These are phyloP conservation scores for Cryptops parisi DNA, from an alignment of 2,888 invertebrate genomes.

Conservation along the genomic window DNA sequence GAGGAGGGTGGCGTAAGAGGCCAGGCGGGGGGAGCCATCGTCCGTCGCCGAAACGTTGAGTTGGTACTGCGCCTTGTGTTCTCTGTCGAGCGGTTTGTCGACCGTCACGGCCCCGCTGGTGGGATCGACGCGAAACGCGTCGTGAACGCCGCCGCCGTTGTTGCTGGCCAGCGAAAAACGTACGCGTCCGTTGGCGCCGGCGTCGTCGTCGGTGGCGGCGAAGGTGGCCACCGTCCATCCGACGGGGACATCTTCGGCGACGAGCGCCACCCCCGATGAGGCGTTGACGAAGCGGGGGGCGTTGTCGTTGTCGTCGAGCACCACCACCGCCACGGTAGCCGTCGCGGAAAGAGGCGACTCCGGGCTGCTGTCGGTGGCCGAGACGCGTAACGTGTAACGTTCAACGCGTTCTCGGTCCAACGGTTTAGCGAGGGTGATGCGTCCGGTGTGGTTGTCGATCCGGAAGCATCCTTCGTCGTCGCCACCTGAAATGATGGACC, in stretches of 20 bases:
- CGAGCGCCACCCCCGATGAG: constrained; percentile 56
- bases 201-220: constrained; percentile 67
- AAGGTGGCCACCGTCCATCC: constrained; percentile 74
- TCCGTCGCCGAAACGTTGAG: constrained; percentile 85
- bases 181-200: constrained; percentile 71
- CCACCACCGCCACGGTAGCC: constrained; percentile 58
- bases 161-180: constrained; percentile 73
- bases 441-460: constrained; percentile 79
- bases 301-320: constrained; percentile 89
- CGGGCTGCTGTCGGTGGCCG: constrained; percentile 70
- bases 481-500: constrained; percentile 54
- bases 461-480: constrained; percentile 62
- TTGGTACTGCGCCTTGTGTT: constrained; percentile 63
- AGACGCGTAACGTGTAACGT: constrained; percentile 58
- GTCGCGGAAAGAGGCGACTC: constrained; percentile 54
- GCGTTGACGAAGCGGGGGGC: constrained; percentile 51
- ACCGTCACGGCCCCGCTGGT: constrained; percentile 67
- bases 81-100: constrained; percentile 78
- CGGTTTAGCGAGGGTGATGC: constrained; percentile 54
- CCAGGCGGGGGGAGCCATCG: constrained; percentile 67
- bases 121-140: constrained; percentile 76
- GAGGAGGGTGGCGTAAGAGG: constrained; percentile 62
- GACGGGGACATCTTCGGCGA: constrained; percentile 67
- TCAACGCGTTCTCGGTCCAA: constrained; percentile 73
- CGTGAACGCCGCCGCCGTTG: too few relatives aligned